Base-by-base conservation (phyloP, 1,140 invertebrate species). In the Apolygus lucorum region DNA sequence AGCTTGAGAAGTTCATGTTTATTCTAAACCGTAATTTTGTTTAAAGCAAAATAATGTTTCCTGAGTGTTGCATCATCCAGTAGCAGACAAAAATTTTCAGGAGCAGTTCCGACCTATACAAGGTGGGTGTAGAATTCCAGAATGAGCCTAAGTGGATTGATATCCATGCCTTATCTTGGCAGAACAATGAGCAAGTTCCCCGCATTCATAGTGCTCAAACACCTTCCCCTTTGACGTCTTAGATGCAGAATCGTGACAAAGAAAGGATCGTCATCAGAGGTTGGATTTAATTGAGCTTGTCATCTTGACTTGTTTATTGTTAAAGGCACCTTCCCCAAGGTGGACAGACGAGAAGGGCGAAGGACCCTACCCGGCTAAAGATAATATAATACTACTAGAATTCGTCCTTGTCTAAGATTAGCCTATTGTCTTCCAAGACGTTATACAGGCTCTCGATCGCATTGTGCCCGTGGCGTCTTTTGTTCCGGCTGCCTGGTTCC, bases 191-290 rank as follows among this genome's bases (percentile, higher is more conserved):
- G n/a, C n/a, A n/a, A n/a, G n/a, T n/a, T n/a, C n/a, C n/a, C n/a
- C n/a, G n/a, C n/a, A n/a, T n/a, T n/a, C n/a, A n/a, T n/a, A n/a
- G n/a, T n/a, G n/a, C n/a, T n/a, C n/a, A n/a, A n/a, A n/a, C n/a
- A n/a, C n/a, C n/a, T n/a, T n/a, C n/a, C n/a, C n/a, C n/a, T n/a
- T n/a, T n/a, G n/a, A n/a, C n/a, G n/a, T n/a, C n/a, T n/a, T n/a
- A n/a, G n/a, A n/a, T n/a, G n/a, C n/a, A n/a, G n/a, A n/a, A 67
- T 70, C 70, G 68, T 42, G 52, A 68, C 70, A 69, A 70, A 64
- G 24, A 17, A n/a, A 24, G 21, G 42, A 22, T 68, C 21, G n/a
- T 54, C 24, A 62, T n/a, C n/a, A n/a, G 34, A 59, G 13, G 4
- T 21, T 4, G 22, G 54, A 59, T 59, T 59, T 24, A 59, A 59